Evolutionary conservation across 2,113 vertebrate genomes (phyloP).

Genomic region (Benitochromis conjunctus): DNA sequence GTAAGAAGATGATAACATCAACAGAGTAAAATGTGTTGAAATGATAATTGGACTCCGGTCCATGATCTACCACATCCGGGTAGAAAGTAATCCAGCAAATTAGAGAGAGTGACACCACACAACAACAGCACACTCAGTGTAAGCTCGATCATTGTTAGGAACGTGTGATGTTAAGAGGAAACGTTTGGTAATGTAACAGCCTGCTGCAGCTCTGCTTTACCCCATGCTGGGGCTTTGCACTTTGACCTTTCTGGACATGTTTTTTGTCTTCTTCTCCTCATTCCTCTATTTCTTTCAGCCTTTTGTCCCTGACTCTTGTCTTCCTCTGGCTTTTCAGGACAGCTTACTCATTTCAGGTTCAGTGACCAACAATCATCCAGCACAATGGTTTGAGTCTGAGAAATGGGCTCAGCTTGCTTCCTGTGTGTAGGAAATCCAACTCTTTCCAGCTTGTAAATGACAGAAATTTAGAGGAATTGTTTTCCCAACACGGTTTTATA

Average conservation of each 20-base stretch:
- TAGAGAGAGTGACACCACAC: neutral
- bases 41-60: neutral
- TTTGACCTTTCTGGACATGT: constrained; percentile 12
- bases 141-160: neutral
- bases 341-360: constrained; percentile 56
- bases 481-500: neutral
- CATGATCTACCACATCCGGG: neutral
- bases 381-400: constrained; percentile 33
- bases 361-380: constrained; percentile 34
- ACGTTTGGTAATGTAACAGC: neutral
- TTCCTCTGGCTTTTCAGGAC: constrained; percentile 41
- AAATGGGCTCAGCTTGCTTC: neutral
- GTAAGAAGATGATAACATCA: neutral
- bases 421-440: constrained; percentile 12
- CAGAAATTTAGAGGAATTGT: neutral
- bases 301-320: constrained; percentile 38
- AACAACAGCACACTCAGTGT: neutral
- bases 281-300: constrained; percentile 26
- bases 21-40: neutral
- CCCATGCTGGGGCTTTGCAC: constrained; percentile 1
- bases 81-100: neutral
- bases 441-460: neutral
- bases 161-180: neutral
- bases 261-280: neutral
- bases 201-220: neutral